A percentile compares a stretch with the other conserved stretches of the same genome.
Evolutionary conservation across 2,888 invertebrate species (phyloP).

Genomic region (Apoderus coryli): DNA sequence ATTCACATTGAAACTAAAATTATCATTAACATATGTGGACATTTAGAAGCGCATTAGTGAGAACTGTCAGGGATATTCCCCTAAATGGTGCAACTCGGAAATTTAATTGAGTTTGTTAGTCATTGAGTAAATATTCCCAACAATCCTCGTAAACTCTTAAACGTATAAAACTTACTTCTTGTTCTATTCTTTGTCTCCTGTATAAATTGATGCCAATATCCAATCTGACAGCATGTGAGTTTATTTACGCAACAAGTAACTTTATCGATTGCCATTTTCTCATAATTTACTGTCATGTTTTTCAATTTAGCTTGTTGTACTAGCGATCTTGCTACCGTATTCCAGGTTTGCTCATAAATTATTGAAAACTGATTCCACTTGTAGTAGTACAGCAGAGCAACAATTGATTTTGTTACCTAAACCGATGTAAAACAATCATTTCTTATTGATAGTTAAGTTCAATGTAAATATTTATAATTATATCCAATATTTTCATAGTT

Average conservation of each 20-base stretch:
- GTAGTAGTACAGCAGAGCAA: constrained; percentile 80
- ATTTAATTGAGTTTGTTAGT: no score
- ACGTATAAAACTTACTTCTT: constrained; percentile 50
- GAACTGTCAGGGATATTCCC: not conserved
- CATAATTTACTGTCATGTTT: constrained; percentile 76
- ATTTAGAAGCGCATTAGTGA: no score
- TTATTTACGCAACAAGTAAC: constrained; percentile 66
- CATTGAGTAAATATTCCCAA: no score
- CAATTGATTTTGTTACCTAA: constrained; percentile 86
- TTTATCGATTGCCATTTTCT: constrained; percentile 52
- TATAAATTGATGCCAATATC: constrained; percentile 71
- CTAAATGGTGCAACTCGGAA: no score
- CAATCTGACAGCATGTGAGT: constrained; percentile 59
- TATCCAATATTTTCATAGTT: no score
- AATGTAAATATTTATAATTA: no score
- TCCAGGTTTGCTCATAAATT: constrained; percentile 67
- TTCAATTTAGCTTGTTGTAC: constrained; percentile 57
- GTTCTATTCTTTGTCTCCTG: constrained; percentile 77
- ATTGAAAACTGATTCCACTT: constrained; percentile 91
- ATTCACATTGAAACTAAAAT: constrained; percentile 3
- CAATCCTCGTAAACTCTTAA: no score
- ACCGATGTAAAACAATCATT: no score
- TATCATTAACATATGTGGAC: not conserved
- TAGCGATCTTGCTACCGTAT: constrained; percentile 68
- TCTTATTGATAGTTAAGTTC: no score